Percentiles rank a stretch among this genome's conserved stretches.
Conservation (phyloP, 2,797 vertebrate genomes). For the Australoheros facetus region DNA sequence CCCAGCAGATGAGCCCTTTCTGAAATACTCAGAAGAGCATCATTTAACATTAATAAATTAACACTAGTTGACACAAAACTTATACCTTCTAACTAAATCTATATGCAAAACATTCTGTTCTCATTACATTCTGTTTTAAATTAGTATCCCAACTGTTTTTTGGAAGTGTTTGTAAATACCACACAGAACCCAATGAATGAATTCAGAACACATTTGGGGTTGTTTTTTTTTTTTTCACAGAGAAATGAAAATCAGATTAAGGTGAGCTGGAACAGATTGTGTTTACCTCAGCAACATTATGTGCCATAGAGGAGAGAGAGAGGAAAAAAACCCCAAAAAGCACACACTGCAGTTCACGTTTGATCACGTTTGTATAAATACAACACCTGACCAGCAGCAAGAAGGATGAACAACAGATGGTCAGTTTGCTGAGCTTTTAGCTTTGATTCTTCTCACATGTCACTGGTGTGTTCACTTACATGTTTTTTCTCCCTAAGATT, state of each 20-base stretch:
- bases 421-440: slow-evolving; percentile 22
- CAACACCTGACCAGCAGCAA: slow-evolving; percentile 40
- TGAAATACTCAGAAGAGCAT: background rate
- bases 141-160: background rate
- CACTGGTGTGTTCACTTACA: slow-evolving; percentile 45
- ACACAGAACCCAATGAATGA: background rate
- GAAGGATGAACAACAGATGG: slow-evolving; percentile 19
- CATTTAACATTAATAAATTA: background rate
- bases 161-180: background rate
- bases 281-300: slow-evolving; percentile 42
- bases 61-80: background rate
- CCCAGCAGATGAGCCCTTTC: background rate
- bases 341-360: slow-evolving; percentile 37
- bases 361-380: slow-evolving; percentile 52
- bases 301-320: background rate
- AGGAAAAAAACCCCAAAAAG: background rate
- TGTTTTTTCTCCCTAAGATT: background rate
- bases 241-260: slow-evolving; percentile 52
- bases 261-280: slow-evolving; percentile 36
- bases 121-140: background rate
- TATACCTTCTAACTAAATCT: too few relatives aligned
- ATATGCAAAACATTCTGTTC: background rate
- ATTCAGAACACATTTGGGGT: slow-evolving; percentile 14
- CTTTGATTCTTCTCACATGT: slow-evolving; percentile 24
- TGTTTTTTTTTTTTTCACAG: slow-evolving; percentile 18